Conservation (phyloP, 2,113 vertebrate species). For the Odobenus rosmarus region DNA sequence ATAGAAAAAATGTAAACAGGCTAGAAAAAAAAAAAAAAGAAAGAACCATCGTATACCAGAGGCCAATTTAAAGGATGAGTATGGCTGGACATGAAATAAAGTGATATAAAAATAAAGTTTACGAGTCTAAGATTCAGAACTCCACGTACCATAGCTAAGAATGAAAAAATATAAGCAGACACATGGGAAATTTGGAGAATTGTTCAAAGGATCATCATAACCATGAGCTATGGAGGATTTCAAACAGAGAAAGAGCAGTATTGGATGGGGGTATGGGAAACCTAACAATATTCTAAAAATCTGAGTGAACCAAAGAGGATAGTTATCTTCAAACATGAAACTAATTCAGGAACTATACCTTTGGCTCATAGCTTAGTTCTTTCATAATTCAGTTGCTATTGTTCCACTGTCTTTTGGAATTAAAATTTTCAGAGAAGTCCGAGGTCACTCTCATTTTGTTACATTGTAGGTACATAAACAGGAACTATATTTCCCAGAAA, state of each 20-base stretch:
- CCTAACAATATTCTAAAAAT: neutral
- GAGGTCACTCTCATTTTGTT: neutral
- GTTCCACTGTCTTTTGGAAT: neutral
- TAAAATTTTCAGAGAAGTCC: neutral
- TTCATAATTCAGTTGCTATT: neutral
- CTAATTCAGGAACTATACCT: neutral
- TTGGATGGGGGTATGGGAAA: neutral
- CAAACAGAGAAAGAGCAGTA: neutral
- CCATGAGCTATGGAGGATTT: neutral
- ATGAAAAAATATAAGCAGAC: neutral
- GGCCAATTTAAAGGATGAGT: neutral
- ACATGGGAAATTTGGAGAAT: neutral
- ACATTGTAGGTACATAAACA: neutral
- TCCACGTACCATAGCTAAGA: neutral
- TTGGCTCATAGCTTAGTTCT: neutral
- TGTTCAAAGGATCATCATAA: neutral
- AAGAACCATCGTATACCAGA: neutral
- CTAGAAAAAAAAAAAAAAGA: too few species aligned
- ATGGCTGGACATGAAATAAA: neutral
- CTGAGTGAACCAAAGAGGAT: neutral
- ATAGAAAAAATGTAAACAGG: too few species aligned
- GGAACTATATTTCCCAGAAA: neutral
- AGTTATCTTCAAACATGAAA: neutral
- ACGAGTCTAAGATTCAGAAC: neutral
- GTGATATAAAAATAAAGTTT: neutral